Percentiles rank a stretch among this genome's conserved stretches.
Evolutionary conservation across 2,113 vertebrate species (phyloP).

Genomic region (Salvelinus alpinus): DNA sequence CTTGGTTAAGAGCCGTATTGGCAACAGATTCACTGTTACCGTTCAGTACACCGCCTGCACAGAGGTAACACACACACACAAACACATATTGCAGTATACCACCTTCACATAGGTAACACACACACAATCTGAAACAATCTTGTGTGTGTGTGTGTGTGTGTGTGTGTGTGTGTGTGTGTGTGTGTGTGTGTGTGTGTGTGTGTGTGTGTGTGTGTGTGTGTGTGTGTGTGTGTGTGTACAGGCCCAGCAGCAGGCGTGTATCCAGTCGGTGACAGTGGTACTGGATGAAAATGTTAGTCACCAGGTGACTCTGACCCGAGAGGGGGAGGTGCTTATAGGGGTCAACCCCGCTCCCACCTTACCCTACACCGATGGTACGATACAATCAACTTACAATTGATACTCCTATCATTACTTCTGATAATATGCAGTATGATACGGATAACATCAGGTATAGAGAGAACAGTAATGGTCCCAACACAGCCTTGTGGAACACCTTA

Average conservation of each 20-base stretch:
- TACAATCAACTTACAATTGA: background rate
- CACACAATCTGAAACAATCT: background rate
- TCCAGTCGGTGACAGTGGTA: conserved; percentile 90
- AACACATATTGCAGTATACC: background rate
- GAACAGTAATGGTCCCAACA: no score
- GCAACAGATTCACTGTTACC: conserved; percentile 87
- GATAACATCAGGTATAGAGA: background rate
- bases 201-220: conserved; percentile 27
- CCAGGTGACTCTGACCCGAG: conserved; percentile 88
- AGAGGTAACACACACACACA: conserved; percentile 71
- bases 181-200: conserved; percentile 4
- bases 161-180: background rate
- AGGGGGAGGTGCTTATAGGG: conserved; percentile 86
- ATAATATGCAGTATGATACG: background rate
- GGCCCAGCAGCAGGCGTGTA: conserved; percentile 83
- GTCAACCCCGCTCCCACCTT: conserved; percentile 80
- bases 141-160: conserved; percentile 28
- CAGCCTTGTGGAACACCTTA: no score
- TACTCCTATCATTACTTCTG: background rate
- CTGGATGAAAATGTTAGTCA: conserved; percentile 88
- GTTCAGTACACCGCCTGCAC: conserved; percentile 89
- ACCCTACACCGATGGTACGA: conserved; percentile 83
- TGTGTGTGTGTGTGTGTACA: background rate
- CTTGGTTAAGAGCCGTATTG: conserved; percentile 87
- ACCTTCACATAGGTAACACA: background rate